Evolutionary conservation across 2,797 vertebrate genomes (phyloP).

Genomic region (Picus viridis): DNA sequence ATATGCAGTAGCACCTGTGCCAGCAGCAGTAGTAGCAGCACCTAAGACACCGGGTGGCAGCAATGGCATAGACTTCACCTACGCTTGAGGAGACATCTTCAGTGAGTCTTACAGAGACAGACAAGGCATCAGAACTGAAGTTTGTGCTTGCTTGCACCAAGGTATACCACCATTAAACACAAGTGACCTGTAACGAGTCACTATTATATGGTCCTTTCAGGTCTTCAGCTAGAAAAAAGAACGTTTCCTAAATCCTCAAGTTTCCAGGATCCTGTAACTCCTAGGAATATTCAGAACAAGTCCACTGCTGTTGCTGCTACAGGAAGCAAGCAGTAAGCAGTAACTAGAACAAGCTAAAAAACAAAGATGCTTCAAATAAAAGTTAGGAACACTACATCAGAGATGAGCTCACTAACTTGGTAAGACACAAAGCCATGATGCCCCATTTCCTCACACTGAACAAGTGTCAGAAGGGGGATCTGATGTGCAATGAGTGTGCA

Average conservation of each 20-base stretch:
- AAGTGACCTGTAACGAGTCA: not conserved
- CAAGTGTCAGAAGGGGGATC: not conserved
- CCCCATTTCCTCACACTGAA: not conserved
- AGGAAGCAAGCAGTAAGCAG: not conserved
- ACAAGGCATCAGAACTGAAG: not conserved
- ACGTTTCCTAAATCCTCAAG: not conserved
- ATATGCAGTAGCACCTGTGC: not conserved
- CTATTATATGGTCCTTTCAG: not conserved
- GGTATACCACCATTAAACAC: not conserved
- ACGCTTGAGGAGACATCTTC: not conserved
- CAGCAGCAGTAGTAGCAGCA: not conserved
- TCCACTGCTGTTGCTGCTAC: not conserved
- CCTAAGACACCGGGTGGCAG: conserved; percentile 61
- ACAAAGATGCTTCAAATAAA: not conserved
- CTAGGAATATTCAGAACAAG: not conserved
- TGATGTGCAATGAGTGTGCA: not conserved
- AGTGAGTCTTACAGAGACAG: not conserved
- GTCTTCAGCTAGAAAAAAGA: not conserved
- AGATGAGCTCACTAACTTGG: not conserved
- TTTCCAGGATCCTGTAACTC: not conserved
- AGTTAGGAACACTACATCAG: not conserved
- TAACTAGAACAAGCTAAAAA: not conserved
- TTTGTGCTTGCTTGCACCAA: not conserved
- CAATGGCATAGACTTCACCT: not conserved
- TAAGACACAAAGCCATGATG: not conserved